phyloP scores from a whole-genome alignment of 2,113 vertebrate genomes.

The Boulengeromyrus knoepffleri region DNA sequence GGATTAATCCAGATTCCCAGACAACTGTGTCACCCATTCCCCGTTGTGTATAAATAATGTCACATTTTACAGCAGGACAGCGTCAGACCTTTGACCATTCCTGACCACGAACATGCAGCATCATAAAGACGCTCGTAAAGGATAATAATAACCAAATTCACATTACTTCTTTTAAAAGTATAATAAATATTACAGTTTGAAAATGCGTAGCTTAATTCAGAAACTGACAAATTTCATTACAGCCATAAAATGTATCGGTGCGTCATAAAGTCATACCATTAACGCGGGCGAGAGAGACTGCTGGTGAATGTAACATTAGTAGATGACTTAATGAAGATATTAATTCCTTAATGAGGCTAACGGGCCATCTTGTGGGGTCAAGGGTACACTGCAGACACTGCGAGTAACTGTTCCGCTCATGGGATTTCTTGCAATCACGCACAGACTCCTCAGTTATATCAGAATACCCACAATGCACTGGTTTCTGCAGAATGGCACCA shows the following conservation, averaged over 20 bases:
- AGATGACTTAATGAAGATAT: slow-evolving; percentile 55
- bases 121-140: not conserved
- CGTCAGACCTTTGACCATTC: not conserved
- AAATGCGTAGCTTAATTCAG: not conserved
- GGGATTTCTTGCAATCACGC: slow-evolving; percentile 52
- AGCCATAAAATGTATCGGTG: not conserved
- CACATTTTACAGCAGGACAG: not conserved
- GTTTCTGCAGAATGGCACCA: slow-evolving; percentile 19
- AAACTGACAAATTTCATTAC: slow-evolving; percentile 7
- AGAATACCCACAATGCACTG: slow-evolving; percentile 41
- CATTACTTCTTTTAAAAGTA: not conserved
- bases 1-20: not conserved
- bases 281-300: not conserved
- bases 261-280: slow-evolving; percentile 12
- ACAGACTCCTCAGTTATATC: slow-evolving; percentile 54
- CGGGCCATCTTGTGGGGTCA: slow-evolving; percentile 45
- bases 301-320: slow-evolving; percentile 26
- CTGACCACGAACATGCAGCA: not conserved
- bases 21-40: not conserved
- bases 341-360: slow-evolving; percentile 49
- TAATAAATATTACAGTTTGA: slow-evolving; percentile 6
- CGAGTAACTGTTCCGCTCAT: slow-evolving; percentile 52
- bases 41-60: not conserved
- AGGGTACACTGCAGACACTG: slow-evolving; percentile 43
- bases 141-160: not conserved